Percentiles rank a stretch among this genome's conserved stretches.
Evolutionary conservation across 2,797 vertebrate species (phyloP).

Genomic region (Chaenodraco wilsoni): DNA sequence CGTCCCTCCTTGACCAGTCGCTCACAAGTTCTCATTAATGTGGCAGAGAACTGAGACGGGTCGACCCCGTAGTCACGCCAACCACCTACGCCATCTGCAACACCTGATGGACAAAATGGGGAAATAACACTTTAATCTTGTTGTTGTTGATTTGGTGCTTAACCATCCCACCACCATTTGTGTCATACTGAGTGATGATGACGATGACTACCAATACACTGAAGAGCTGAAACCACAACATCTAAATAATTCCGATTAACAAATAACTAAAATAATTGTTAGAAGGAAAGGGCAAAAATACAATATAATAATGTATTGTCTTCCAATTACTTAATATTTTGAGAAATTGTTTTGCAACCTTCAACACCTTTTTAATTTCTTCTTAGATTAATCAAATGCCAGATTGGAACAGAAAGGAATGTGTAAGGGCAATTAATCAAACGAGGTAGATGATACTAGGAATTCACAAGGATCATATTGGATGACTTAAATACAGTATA

Average conservation of each 20-base stretch:
- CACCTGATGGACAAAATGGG: constrained; percentile 80
- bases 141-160: background rate
- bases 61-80: constrained; percentile 99
- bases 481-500: background rate
- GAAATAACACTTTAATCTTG: background rate
- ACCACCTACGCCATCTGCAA: constrained; percentile 98
- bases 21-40: constrained; percentile 96
- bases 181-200: background rate
- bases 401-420: background rate
- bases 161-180: too few relatives aligned
- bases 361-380: background rate
- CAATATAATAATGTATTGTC: too few relatives aligned
- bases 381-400: background rate
- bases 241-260: too few relatives aligned
- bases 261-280: too few relatives aligned
- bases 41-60: constrained; percentile 98
- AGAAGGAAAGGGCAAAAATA: too few relatives aligned
- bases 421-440: background rate
- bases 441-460: background rate
- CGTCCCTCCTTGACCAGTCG: constrained; percentile 97
- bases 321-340: too few relatives aligned
- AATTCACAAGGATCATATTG: background rate
- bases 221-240: background rate
- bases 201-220: background rate
- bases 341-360: too few relatives aligned